These are phyloP conservation scores for Ashinkailepas kermadecensis DNA, from an alignment of 2,888 invertebrate species.

Conservation along the genomic window DNA sequence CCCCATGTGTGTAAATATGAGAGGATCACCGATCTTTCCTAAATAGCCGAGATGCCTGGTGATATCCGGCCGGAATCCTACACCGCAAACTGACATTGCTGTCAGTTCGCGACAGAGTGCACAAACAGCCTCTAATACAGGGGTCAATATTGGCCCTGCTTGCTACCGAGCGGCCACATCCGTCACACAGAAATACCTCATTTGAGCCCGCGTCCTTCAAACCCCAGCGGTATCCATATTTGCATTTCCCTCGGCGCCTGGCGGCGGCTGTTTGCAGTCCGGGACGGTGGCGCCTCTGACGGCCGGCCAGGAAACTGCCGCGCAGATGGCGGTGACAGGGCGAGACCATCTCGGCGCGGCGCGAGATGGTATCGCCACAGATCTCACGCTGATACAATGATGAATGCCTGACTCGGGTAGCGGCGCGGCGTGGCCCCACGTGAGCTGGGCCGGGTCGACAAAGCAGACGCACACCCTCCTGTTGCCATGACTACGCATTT, in stretches of 20 bases:
- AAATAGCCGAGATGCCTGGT: too few species aligned
- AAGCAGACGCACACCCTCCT: not conserved
- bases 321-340: constrained; percentile 12
- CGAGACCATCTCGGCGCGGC: not conserved
- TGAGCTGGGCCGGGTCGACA: not conserved
- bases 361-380: not conserved
- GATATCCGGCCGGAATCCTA: too few species aligned
- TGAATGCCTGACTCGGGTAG: not conserved
- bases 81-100: too few species aligned
- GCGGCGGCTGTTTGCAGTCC: not conserved
- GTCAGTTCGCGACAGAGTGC: too few species aligned
- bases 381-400: constrained; percentile 8
- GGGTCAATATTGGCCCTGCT: too few species aligned
- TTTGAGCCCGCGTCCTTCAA: not conserved
- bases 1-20: too few species aligned
- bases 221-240: not conserved
- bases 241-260: not conserved
- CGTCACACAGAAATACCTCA: too few species aligned
- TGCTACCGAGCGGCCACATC: too few species aligned
- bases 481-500: not conserved
- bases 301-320: not conserved
- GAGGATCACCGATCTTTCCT: too few species aligned
- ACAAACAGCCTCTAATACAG: too few species aligned
- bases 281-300: not conserved
- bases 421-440: not conserved